Evolutionary conservation across 2,797 vertebrate genomes (phyloP).

Genomic region (Rhinoraja longicauda): DNA sequence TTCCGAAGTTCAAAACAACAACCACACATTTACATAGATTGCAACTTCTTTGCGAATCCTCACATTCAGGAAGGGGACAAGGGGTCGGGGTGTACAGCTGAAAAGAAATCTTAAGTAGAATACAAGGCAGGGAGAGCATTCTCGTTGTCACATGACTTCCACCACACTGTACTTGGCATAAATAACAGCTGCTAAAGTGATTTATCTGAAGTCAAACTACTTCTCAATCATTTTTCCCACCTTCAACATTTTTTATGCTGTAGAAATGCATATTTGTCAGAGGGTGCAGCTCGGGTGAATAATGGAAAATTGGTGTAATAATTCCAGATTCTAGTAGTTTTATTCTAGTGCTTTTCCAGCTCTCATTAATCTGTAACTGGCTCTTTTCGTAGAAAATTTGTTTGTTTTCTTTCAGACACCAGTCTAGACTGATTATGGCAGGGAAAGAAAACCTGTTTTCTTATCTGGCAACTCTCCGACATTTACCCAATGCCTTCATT

Average conservation of each 20-base stretch:
- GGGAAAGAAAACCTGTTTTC: background rate
- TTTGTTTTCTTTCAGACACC: background rate
- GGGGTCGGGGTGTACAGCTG: no score
- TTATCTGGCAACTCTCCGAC: no score
- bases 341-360: background rate
- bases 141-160: background rate
- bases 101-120: background rate
- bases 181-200: background rate
- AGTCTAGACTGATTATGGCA: background rate
- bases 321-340: background rate
- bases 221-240: background rate
- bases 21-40: background rate
- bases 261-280: background rate
- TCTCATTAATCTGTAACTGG: background rate
- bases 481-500: no score
- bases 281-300: background rate
- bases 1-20: constrained; percentile 34
- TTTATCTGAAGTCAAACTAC: background rate
- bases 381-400: background rate
- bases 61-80: background rate
- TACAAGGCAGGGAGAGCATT: background rate
- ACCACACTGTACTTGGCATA: background rate
- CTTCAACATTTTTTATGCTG: background rate
- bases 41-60: background rate
- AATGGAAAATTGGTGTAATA: background rate